Evolutionary conservation across 2,113 vertebrate genomes (phyloP), one percentile per base, ranked within the genome.

Genomic region (Barnardius zonarius): DNA sequence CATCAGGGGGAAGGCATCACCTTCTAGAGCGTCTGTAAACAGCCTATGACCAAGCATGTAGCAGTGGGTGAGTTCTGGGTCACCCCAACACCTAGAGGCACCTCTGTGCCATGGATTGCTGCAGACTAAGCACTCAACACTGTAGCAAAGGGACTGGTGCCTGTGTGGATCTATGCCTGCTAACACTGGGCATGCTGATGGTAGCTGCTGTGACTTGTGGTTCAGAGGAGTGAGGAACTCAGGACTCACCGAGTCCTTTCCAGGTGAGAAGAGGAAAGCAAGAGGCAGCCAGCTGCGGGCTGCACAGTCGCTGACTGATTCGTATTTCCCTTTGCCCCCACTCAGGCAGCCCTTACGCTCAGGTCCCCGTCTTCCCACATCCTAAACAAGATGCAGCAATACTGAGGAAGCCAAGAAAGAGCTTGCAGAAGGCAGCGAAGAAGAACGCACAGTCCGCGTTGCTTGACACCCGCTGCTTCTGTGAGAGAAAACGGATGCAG

Each of bases 291-390:
- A 20, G 37, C 41, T 35, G 74, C 6, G 10, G 13, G 62, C 22
- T 13, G 3, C 13, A 7, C 31, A 16, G 30, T 41, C 44, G 8
- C 15, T 91, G 61, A 88, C 46, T 17, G 12, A 30, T 83, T 91
- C 67, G 93, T 49, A 48, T 62, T 80, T 35, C 46, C 41, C n/a
- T 64, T 83, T 79, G 80, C 33, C 37, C 41, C 62, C 9, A 9
- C 79, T 92, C 94, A 74, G 93, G 88, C 31, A 97, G 95, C 46
- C 96, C 97, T 13, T 97, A 96, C 7, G 31, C 96, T 46, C 94
- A 97, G 93, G 90, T 95, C 84, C 96, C 96, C 52, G 16, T 97
- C 92, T 97, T 97, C 54, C 97, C 93, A 0, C 44, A 90, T 85
- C 95, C 95, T 75, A 72, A 97, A 33, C 44, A 92, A 92, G 92